Percentiles rank a stretch among this genome's conserved stretches.
Evolutionary conservation across 2,888 invertebrate genomes (phyloP).

Genomic region (Xanthia icteritia): DNA sequence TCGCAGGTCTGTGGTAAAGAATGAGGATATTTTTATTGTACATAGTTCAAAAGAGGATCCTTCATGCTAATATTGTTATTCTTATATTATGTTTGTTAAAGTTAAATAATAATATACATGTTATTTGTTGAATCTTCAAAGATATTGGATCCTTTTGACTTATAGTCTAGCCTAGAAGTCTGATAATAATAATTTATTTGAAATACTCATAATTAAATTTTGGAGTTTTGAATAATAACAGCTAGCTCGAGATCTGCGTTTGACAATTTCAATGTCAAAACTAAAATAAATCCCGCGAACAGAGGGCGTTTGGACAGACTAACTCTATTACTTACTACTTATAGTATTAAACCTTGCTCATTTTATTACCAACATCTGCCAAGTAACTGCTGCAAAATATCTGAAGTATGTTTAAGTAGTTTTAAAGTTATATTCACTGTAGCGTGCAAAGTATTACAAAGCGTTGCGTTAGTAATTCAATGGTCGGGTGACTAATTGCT

Average conservation of each 20-base stretch:
- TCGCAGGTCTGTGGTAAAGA: background rate
- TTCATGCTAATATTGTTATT: background rate
- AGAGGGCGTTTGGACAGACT: conserved; percentile 10
- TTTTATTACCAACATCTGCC: conserved; percentile 24
- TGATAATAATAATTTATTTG: background rate
- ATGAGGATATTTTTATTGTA: background rate
- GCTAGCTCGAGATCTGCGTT: background rate
- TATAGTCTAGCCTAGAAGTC: background rate
- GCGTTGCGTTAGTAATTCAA: conserved; percentile 56
- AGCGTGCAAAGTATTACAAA: conserved; percentile 51
- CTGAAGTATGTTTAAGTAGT: conserved; percentile 17
- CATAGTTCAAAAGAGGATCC: background rate
- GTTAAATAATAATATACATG: background rate
- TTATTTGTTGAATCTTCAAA: background rate
- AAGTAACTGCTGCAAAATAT: conserved; percentile 22
- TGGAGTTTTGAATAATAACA: conserved; percentile 1
- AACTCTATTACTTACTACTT: conserved; percentile 27
- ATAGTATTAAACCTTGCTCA: conserved; percentile 12
- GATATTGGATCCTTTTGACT: background rate
- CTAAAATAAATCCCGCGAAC: background rate
- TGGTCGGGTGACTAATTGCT: conserved; percentile 61
- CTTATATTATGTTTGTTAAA: background rate
- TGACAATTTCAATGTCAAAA: conserved; percentile 21
- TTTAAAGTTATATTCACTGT: conserved; percentile 38
- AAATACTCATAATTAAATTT: background rate